phyloP scores from a whole-genome alignment of 2,797 vertebrate genomes.

The Tokudaia muenninki region DNA sequence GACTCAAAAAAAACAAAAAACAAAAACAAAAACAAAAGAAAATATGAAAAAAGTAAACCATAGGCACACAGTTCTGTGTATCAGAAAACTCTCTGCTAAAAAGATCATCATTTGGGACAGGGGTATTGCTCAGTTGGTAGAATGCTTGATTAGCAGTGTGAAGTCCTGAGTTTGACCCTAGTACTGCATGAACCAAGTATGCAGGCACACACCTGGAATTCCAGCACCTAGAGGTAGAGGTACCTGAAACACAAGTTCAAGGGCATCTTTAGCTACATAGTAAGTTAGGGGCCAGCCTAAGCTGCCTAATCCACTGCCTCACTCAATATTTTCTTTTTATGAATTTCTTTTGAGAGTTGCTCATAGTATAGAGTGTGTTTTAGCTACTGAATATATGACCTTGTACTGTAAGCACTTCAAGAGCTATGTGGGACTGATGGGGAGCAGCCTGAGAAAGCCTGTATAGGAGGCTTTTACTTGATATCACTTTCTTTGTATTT shows the following conservation, averaged over 20 bases:
- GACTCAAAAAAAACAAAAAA: too few relatives aligned
- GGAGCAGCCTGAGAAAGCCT: neutral
- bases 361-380: slow-evolving; percentile 24
- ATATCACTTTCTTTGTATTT: neutral
- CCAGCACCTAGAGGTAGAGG: neutral
- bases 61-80: neutral
- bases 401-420: neutral
- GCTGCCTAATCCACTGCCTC: neutral
- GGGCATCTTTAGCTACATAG: neutral
- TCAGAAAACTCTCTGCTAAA: neutral
- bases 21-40: too few relatives aligned
- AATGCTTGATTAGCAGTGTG: neutral
- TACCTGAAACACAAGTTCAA: neutral
- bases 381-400: slow-evolving; percentile 37
- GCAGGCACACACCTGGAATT: neutral
- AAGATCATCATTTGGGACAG: neutral
- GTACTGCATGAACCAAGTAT: too few relatives aligned
- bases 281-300: neutral
- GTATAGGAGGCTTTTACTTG: neutral
- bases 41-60: neutral
- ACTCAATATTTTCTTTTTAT: neutral
- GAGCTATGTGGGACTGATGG: neutral
- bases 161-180: neutral
- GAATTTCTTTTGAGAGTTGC: neutral
- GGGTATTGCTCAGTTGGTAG: neutral